A percentile compares a stretch with the other conserved stretches of the same genome.
Evolutionary conservation across 2,797 vertebrate species (phyloP).

Genomic region (Rhinella marina): DNA sequence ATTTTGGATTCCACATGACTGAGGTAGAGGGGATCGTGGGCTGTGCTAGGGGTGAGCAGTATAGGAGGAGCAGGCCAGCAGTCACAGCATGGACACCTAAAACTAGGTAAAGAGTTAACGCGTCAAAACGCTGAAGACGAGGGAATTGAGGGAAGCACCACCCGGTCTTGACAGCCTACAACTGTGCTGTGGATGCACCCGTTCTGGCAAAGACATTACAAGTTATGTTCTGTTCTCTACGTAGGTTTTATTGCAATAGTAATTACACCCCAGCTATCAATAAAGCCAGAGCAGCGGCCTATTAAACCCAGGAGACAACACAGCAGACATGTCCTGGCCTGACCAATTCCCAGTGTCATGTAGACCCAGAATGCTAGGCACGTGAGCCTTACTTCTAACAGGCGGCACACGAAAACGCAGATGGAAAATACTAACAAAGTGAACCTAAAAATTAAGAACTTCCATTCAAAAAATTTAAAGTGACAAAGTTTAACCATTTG

Average conservation of each 20-base stretch:
- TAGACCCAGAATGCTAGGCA: not conserved
- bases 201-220: slow-evolving; percentile 9
- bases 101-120: slow-evolving; percentile 26
- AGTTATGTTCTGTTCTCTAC: not conserved
- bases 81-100: not conserved
- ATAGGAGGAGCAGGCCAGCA: too few species aligned
- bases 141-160: slow-evolving; percentile 11
- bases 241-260: not conserved
- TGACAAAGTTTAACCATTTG: too few species aligned
- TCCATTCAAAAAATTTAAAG: too few species aligned
- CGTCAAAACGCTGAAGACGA: slow-evolving; percentile 33
- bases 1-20: not conserved
- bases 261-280: not conserved
- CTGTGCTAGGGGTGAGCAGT: too few species aligned
- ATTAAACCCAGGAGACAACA: not conserved
- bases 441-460: not conserved
- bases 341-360: not conserved
- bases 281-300: not conserved
- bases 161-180: not conserved
- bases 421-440: not conserved
- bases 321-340: slow-evolving; percentile 7
- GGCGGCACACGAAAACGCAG: not conserved
- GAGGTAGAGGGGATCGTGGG: not conserved
- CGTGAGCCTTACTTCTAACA: not conserved
- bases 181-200: not conserved